phyloP scores from a whole-genome alignment of 2,888 invertebrate species.

The Pantelozetes paolii region DNA sequence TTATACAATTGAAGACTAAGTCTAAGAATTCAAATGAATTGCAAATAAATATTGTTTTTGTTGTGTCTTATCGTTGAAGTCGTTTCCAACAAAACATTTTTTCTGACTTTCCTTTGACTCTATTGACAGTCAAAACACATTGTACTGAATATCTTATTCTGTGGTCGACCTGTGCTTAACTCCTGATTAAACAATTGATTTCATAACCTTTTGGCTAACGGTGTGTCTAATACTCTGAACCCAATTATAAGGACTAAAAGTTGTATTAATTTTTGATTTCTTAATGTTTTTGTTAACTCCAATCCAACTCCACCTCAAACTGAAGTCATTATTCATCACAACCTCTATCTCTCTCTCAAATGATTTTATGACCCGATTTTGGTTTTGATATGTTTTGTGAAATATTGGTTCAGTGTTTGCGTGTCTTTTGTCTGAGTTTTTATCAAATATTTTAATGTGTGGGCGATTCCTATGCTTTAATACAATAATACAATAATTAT shows the following conservation, averaged over 20 bases:
- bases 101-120: background rate
- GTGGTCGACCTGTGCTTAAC: background rate
- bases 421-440: no score
- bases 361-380: conserved; percentile 25
- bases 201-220: background rate
- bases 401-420: conserved; percentile 11
- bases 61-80: background rate
- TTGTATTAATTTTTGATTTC: no score
- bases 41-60: no score
- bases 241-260: background rate
- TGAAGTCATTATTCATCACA: conserved; percentile 2
- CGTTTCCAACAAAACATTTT: background rate
- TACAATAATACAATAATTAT: conserved; percentile 7
- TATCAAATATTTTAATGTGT: conserved; percentile 13
- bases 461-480: conserved; percentile 12
- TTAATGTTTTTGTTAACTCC: conserved; percentile 3
- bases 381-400: background rate
- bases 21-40: no score
- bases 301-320: background rate
- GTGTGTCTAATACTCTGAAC: no score
- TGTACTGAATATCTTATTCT: conserved; percentile 6
- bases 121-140: background rate
- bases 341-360: conserved; percentile 10
- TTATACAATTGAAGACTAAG: no score
- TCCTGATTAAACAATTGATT: conserved; percentile 9